Conservation (phyloP, 2,797 vertebrate species). For the Phoxinus dragarum region DNA sequence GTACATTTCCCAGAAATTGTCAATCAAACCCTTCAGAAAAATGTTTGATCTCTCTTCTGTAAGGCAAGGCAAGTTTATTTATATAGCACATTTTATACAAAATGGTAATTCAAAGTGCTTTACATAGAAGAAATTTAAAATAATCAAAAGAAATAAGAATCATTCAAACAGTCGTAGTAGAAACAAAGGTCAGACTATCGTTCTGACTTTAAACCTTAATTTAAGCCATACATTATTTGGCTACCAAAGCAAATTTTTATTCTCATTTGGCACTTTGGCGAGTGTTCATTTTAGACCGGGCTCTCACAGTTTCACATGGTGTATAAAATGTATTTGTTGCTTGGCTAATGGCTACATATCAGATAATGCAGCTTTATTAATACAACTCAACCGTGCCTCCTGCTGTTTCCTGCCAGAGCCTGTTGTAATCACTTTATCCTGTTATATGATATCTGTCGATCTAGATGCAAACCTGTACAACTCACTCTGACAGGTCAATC, state of each 20-base stretch:
- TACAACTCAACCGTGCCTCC: slow-evolving; percentile 53
- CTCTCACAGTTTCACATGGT: not conserved
- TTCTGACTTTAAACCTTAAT: not conserved
- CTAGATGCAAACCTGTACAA: slow-evolving; percentile 19
- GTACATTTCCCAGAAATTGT: not conserved
- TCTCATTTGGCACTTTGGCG: not conserved
- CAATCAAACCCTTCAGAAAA: not conserved
- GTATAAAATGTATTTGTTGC: slow-evolving; percentile 22
- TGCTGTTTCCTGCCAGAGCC: slow-evolving; percentile 23
- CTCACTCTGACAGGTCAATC: not conserved
- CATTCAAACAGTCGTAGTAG: too few relatives aligned
- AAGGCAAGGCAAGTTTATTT: too few relatives aligned
- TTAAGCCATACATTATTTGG: not conserved
- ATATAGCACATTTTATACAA: too few relatives aligned
- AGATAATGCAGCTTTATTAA: slow-evolving; percentile 2
- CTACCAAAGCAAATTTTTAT: not conserved
- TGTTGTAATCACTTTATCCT: slow-evolving; percentile 21
- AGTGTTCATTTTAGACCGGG: not conserved
- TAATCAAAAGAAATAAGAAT: too few relatives aligned
- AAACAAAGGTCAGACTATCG: not conserved
- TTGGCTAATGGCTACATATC: not conserved
- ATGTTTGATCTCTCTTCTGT: not conserved
- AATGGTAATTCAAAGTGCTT: too few relatives aligned
- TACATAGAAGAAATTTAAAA: too few relatives aligned
- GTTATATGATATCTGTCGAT: not conserved